phyloP scores from a whole-genome alignment of 2,888 invertebrate genomes.

The Harmothoe impar region DNA sequence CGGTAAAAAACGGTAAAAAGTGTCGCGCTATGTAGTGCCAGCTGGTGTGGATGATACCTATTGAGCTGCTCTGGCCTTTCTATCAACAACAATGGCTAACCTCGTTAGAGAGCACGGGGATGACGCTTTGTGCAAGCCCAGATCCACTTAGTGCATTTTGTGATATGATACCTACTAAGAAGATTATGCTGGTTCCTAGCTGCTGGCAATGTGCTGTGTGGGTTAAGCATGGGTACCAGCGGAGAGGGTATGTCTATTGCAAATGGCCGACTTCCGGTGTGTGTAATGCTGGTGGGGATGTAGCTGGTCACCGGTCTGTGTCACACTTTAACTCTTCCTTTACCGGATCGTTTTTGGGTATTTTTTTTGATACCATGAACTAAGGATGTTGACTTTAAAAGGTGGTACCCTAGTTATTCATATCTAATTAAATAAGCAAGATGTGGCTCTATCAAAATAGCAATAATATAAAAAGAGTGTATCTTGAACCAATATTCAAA shows the following conservation, averaged over 20 bases:
- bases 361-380: too few species aligned
- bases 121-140: neutral
- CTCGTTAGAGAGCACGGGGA: neutral
- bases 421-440: too few species aligned
- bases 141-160: conserved; percentile 55
- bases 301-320: neutral
- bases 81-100: conserved; percentile 34
- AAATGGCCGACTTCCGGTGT: conserved; percentile 16
- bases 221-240: conserved; percentile 33
- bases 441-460: too few species aligned
- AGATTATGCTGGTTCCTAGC: conserved; percentile 28
- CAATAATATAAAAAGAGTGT: too few species aligned
- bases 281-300: neutral
- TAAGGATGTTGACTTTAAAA: too few species aligned
- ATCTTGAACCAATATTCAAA: too few species aligned
- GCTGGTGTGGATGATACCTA: neutral
- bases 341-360: too few species aligned
- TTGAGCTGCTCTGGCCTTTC: neutral
- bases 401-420: too few species aligned
- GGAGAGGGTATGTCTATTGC: neutral
- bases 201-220: neutral
- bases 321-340: too few species aligned
- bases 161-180: conserved; percentile 48
- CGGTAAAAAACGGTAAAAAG: too few species aligned
- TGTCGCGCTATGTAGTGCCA: too few species aligned